Percentiles rank a stretch among this genome's conserved stretches.
These are phyloP conservation scores for Pyrrhia umbra DNA, from an alignment of 2,888 invertebrate genomes.

Conservation along the genomic window DNA sequence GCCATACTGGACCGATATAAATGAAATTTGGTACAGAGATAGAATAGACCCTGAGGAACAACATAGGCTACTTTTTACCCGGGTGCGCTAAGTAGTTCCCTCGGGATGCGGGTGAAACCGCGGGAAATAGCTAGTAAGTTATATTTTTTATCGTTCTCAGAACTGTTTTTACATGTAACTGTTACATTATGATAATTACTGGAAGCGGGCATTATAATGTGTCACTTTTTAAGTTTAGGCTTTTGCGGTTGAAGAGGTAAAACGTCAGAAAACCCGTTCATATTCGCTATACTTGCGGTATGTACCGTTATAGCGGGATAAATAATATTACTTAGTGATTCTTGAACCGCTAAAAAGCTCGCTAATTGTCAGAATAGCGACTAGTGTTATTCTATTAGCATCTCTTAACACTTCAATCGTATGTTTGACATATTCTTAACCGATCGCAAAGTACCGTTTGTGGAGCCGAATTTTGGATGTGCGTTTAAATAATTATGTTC, in stretches of 20 bases:
- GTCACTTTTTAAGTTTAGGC: slow-evolving; percentile 25
- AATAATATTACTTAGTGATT: not conserved
- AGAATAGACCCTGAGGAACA: too few relatives aligned
- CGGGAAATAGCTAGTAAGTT: too few relatives aligned
- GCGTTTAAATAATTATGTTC: too few relatives aligned
- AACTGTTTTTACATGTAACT: slow-evolving; percentile 33
- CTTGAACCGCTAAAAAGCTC: not conserved
- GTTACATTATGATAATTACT: slow-evolving; percentile 38
- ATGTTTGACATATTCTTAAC: not conserved
- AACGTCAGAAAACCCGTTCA: not conserved
- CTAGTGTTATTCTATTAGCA: not conserved
- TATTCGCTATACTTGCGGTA: not conserved
- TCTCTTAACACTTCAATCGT: not conserved
- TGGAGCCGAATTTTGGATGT: too few relatives aligned
- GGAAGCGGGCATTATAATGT: not conserved
- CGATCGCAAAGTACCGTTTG: too few relatives aligned
- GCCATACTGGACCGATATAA: too few relatives aligned
- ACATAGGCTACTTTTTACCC: too few relatives aligned
- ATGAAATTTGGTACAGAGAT: too few relatives aligned
- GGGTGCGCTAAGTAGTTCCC: too few relatives aligned
- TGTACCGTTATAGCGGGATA: not conserved
- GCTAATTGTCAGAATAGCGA: too few relatives aligned
- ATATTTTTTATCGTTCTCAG: slow-evolving; percentile 51
- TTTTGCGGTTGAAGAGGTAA: slow-evolving; percentile 1
- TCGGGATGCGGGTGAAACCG: too few relatives aligned